Conservation (phyloP, 2,113 vertebrate genomes). For the Toxotes jaculatrix region DNA sequence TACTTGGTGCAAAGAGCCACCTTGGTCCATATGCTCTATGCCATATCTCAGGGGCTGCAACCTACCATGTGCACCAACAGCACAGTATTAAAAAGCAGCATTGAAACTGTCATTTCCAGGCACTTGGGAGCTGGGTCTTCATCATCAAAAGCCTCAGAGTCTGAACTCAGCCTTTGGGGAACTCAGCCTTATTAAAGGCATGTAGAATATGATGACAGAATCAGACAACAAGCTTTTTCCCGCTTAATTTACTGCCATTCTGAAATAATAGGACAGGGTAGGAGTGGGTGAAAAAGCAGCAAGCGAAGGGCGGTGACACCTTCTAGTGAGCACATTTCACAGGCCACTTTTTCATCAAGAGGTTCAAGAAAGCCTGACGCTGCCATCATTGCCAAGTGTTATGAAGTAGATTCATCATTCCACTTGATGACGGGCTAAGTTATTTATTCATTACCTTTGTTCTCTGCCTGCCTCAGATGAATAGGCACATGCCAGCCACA, state of each 20-base stretch:
- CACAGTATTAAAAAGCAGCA: constrained; percentile 37
- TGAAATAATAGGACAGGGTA: constrained; percentile 53
- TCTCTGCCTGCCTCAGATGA: constrained; percentile 52
- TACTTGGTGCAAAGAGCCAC: constrained; percentile 48
- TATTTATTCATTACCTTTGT: constrained; percentile 78
- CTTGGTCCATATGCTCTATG: constrained; percentile 52
- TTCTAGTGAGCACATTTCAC: constrained; percentile 62
- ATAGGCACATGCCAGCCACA: constrained; percentile 43
- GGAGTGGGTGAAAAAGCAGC: constrained; percentile 30
- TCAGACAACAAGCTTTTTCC: constrained; percentile 53
- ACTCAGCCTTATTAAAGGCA: constrained; percentile 60
- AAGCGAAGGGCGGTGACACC: constrained; percentile 41
- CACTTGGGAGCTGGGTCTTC: constrained; percentile 39
- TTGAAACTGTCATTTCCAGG: constrained; percentile 33
- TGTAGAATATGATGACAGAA: constrained; percentile 57
- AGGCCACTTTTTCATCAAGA: constrained; percentile 52
- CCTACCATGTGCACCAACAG: constrained; percentile 25
- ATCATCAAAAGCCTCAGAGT: constrained; percentile 64
- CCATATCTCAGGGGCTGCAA: constrained; percentile 23
- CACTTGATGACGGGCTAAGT: constrained; percentile 65
- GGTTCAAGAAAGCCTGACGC: constrained; percentile 56
- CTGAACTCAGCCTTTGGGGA: constrained; percentile 55
- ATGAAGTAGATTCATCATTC: constrained; percentile 72
- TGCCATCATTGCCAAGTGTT: constrained; percentile 49
- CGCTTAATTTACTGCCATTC: constrained; percentile 69